phyloP scores from a whole-genome alignment of 2,113 vertebrate species.

The Chaenocephalus aceratus region DNA sequence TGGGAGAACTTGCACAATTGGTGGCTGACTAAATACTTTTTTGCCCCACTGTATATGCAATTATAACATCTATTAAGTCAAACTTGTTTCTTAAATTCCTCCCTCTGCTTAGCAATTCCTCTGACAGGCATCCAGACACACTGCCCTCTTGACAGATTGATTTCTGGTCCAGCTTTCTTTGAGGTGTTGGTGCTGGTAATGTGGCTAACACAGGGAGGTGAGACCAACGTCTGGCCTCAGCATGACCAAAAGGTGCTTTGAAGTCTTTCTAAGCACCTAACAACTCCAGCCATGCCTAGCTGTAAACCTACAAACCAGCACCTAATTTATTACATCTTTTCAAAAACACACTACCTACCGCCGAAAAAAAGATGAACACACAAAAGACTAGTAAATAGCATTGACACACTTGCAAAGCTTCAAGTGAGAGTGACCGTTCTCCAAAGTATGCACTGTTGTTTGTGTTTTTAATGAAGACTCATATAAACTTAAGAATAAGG shows the following conservation, averaged over 20 bases:
- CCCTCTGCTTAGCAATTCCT: constrained; percentile 18
- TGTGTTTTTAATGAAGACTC: constrained; percentile 38
- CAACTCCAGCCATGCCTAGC: constrained; percentile 56
- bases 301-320: constrained; percentile 69
- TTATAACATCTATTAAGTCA: constrained; percentile 35
- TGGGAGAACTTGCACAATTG: too few relatives aligned
- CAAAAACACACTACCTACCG: constrained; percentile 40
- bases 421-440: constrained; percentile 27
- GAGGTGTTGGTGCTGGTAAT: constrained; percentile 73
- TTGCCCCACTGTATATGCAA: background rate
- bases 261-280: constrained; percentile 70
- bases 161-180: constrained; percentile 47
- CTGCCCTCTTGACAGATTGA: constrained; percentile 52
- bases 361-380: constrained; percentile 61
- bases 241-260: constrained; percentile 82
- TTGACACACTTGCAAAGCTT: constrained; percentile 29
- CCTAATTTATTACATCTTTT: constrained; percentile 64
- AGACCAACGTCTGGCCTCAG: constrained; percentile 72
- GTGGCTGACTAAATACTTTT: too few relatives aligned
- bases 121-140: constrained; percentile 40
- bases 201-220: constrained; percentile 64
- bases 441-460: constrained; percentile 2
- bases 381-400: constrained; percentile 58
- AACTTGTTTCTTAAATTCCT: constrained; percentile 20
- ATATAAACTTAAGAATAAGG: constrained; percentile 21